Base-by-base conservation (phyloP, 2,888 invertebrate species). In the Kuschelorhynchus macadamiae region DNA sequence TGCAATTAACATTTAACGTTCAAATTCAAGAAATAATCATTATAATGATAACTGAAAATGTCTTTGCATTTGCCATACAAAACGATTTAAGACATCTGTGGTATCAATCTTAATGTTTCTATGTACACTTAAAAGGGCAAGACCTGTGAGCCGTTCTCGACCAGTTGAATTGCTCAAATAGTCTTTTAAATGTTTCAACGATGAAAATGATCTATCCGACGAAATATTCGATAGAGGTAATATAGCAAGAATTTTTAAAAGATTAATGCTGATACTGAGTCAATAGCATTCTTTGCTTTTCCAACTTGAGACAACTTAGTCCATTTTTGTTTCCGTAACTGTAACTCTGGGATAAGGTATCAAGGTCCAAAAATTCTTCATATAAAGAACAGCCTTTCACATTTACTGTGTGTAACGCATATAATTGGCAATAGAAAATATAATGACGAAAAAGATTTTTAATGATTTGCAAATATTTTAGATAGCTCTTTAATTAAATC, bases 241-340 rank as follows among this genome's bases (percentile, higher is more conserved):
- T 36, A 11, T 36, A n/a, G 36, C 36, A 36, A 36, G 5, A 36
- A 36, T 36, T 11, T 11, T 36, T 7, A 36, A 36, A 36, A 36
- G 11, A 36, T 4, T 36, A 36, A 36, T 36, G 36, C 36, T 36
- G 36, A 36, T 36, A 36, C 3, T 36, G 36, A 36, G 36, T 36
- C 36, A 11, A 36, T 36, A 36, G 2, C 36, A 36, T 36, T 36
- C 11, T 36, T 36, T 36, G 36, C 5, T 36, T 11, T 36, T 36
- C 12, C 36, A 36, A 12, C 11, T 36, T 36, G 36, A 36, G 36
- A 11, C 36, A 36, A 12, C 12, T 36, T 11, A 11, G 12, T 36
- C 75, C 76, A 67, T 72, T 75, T 20, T 42, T 42, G 42, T 14
- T 42, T 42, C 42, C 42, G 3, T 17, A 42, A 14, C 17, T 42